Evolutionary conservation across 2,113 vertebrate genomes (phyloP), one percentile per base, ranked within the genome.

Genomic region (Eretmochelys imbricata): DNA sequence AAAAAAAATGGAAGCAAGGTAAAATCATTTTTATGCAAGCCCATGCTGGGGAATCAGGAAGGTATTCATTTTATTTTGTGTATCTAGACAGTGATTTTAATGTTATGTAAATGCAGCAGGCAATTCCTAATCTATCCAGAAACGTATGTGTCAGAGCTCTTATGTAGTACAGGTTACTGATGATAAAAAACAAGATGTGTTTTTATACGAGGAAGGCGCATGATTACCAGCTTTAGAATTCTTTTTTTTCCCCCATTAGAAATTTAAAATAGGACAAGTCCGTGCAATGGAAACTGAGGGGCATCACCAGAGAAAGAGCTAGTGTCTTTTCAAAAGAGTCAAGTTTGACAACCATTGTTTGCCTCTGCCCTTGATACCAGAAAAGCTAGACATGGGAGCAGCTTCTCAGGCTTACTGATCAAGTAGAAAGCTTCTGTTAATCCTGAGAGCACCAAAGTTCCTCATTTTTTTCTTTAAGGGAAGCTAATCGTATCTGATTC

Each of bases 41-140:
- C 92, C 87, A 94, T 95, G 89, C 69, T 88, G 96, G 75, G 95
- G 96, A 95, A 91, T 90, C 57, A 89, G 88, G 92, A 95, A 96
- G 94, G 87, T 89, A 93, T 97, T 97, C 91, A 96, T 96, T 97
- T 97, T 94, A 96, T 97, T 97, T 97, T 96, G 93, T 87, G 89
- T 92, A 92, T 88, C 95, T 93, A 97, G 97, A 98, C 98, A 97
- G 97, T 94, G 97, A 98, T 97, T 97, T 97, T 98, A 98, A 97
- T 96, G 95, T 98, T 97, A 97, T 97, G 97, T 97, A 97, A 98
- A 98, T 97, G 90, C 82, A 97, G 89, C 88, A 92, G 84, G 95
- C 76, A 93, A 97, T 97, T 97, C 97, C 98, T 97, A 95, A 94
- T 97, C 94, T 97, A 84, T 96, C 97, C 96, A 97, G 97, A 98